Base-by-base conservation (phyloP, 1,140 invertebrate species). In the Drosophila azteca region DNA sequence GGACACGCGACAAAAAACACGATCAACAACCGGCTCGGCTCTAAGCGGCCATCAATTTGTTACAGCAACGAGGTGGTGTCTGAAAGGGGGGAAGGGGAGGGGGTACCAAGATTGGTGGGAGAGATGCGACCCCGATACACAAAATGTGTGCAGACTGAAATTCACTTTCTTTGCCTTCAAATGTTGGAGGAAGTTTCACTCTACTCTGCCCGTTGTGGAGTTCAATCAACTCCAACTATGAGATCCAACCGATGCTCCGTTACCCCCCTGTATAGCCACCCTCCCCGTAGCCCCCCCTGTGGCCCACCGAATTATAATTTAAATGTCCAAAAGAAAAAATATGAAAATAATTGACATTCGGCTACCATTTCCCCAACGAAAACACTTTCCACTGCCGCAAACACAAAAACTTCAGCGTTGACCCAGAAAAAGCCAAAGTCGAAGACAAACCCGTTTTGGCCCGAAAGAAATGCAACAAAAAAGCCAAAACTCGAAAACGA, bases 81-180 rank as follows among this genome's bases (percentile, higher is more conserved):
- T 3, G 29, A 15, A 15, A 3, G 1, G 11, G 9, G 29, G 44
- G 1, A 20, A 3, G 15, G 15, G 24, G 24, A 4, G 24, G 24
- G 22, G 43, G 43, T 13, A 52, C 1, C 9, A 15, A 8, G 7
- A 29, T 13, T 24, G 39, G 35, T 41, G 24, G 55, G 39, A 29
- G 39, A 35, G 59, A 50, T 43, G 57, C 77, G 81, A 80, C 81
- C 73, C 68, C 85, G 9, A 39, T 13, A 4, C 11, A 39, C 11
- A 11, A 3, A 85, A 39, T 72, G 58, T 72, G 58, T 72, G 57
- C 51, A 53, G 58, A 75, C 58, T 77, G 52, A 82, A 87, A 88
- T 79, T 79, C 79, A 87, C 83, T 88, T 88, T 87, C 83, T 87
- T 87, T 77, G 65, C 77, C 68, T 85, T 85, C 62, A 50, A 75